Evolutionary conservation across 2,888 invertebrate genomes (phyloP).

Genomic region (Cryptophagus acutangulus): DNA sequence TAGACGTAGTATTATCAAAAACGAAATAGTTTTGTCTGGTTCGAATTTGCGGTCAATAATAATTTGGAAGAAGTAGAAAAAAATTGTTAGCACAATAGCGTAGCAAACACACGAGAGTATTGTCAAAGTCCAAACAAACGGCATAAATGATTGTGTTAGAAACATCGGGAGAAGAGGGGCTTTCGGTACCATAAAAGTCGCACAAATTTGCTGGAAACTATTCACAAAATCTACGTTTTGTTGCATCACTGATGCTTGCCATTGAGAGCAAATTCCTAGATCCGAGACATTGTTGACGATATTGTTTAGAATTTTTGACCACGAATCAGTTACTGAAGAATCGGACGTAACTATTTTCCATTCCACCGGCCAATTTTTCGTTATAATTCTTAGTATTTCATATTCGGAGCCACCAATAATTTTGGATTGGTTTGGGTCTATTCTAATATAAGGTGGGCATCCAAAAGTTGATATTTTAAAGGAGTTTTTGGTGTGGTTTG

Average conservation of each 20-base stretch:
- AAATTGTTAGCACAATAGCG: not conserved
- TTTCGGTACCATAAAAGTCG: slow-evolving; percentile 35
- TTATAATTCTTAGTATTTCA: slow-evolving; percentile 24
- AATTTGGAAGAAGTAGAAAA: not conserved
- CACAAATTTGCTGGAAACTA: slow-evolving; percentile 27
- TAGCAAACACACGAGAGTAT: not conserved
- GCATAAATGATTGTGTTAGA: slow-evolving; percentile 30
- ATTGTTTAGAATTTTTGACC: slow-evolving; percentile 15
- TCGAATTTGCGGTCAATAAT: not conserved
- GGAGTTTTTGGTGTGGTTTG: no score
- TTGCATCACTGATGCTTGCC: slow-evolving; percentile 12
- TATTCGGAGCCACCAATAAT: slow-evolving; percentile 25
- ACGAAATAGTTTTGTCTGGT: not conserved
- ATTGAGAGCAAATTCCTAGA: slow-evolving; percentile 32
- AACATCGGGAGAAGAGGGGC: slow-evolving; percentile 31
- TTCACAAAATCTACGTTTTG: slow-evolving; percentile 22
- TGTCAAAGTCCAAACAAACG: slow-evolving; percentile 12
- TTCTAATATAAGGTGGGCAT: slow-evolving; percentile 25
- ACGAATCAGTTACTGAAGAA: slow-evolving; percentile 19
- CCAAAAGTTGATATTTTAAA: no score
- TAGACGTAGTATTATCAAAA: not conserved
- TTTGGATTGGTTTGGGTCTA: slow-evolving; percentile 14
- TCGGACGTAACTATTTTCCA: slow-evolving; percentile 18
- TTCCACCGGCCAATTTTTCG: slow-evolving; percentile 23
- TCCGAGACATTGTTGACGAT: slow-evolving; percentile 22